Percentiles rank a stretch among this genome's conserved stretches.
These are phyloP conservation scores for Ellobius talpinus DNA, from an alignment of 2,113 vertebrate species.

Conservation along the genomic window DNA sequence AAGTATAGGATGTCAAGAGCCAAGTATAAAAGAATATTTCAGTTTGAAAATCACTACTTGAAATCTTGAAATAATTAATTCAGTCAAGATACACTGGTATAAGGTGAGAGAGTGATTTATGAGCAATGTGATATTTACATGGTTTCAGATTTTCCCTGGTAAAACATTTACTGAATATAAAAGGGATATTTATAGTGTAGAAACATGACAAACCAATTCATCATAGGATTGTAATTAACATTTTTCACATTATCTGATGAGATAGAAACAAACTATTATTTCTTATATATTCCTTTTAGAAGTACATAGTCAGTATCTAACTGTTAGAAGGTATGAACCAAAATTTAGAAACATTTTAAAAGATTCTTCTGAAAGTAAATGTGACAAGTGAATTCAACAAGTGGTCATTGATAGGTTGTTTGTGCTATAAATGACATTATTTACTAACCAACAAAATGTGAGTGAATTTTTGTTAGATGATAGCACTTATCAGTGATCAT, in stretches of 20 bases:
- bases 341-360: background rate
- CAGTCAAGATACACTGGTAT: background rate
- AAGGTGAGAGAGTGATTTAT: background rate
- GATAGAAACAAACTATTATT: background rate
- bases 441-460: background rate
- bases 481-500: background rate
- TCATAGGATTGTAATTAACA: background rate
- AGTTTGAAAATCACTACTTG: background rate
- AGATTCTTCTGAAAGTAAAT: background rate
- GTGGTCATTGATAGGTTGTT: background rate
- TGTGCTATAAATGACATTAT: background rate
- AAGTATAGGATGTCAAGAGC: background rate
- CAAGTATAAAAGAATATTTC: background rate
- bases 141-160: background rate
- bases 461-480: background rate
- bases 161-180: conserved; percentile 14
- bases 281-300: background rate
- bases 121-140: background rate
- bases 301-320: background rate
- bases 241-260: background rate
- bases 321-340: background rate
- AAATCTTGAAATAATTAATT: conserved; percentile 50
- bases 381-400: background rate
- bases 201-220: background rate
- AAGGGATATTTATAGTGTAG: background rate